phyloP scores from a whole-genome alignment of 2,113 vertebrate species.

The Lophotis ruficrista region DNA sequence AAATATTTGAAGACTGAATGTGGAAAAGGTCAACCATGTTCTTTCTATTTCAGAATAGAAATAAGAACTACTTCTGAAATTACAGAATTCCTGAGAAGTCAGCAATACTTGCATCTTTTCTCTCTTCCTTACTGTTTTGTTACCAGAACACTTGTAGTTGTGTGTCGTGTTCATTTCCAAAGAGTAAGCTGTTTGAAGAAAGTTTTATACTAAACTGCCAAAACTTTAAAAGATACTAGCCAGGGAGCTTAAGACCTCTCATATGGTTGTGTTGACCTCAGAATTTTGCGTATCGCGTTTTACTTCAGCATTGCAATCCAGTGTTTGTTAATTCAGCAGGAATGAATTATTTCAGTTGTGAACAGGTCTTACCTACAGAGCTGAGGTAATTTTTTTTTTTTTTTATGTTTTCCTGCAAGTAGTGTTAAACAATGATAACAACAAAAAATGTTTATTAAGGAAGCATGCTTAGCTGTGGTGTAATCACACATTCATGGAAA shows the following conservation, averaged over 20 bases:
- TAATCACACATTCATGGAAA: background rate
- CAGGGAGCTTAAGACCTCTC: background rate
- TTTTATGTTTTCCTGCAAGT: background rate
- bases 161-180: background rate
- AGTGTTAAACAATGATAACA: background rate
- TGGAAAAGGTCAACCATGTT: accelerated
- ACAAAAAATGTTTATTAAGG: background rate
- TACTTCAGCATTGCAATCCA: background rate
- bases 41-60: background rate
- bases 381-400: background rate
- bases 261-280: background rate
- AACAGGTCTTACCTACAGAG: background rate
- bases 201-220: background rate
- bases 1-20: background rate
- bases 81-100: background rate
- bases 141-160: background rate
- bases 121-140: background rate
- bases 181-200: background rate
- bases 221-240: background rate
- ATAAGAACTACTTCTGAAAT: background rate
- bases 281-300: background rate
- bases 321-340: background rate
- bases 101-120: background rate
- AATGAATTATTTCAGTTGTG: background rate
- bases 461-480: background rate